Conservation (phyloP, 2,888 invertebrate species). For the Rhyacophila evoluta region DNA sequence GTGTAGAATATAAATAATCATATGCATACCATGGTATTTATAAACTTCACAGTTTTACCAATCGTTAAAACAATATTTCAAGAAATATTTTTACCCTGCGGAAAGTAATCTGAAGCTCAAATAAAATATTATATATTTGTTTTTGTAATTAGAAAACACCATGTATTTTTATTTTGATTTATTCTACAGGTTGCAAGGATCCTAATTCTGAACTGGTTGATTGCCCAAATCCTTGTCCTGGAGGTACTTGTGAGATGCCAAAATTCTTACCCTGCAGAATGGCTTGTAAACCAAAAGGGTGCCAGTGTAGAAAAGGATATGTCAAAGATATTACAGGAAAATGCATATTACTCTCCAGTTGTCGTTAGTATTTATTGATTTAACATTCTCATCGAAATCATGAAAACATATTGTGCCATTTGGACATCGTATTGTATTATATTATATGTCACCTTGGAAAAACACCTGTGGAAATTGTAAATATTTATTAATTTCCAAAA, state of each 20-base stretch:
- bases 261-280: not conserved
- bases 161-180: too few species aligned
- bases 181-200: constrained; percentile 30
- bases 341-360: constrained; percentile 21
- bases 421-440: not conserved
- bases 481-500: not conserved
- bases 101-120: too few species aligned
- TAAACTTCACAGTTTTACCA: too few species aligned
- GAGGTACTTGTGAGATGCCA: constrained; percentile 13
- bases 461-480: not conserved
- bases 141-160: too few species aligned
- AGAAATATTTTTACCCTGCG: too few species aligned
- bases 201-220: constrained; percentile 8
- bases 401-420: not conserved
- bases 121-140: too few species aligned
- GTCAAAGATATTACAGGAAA: constrained; percentile 6
- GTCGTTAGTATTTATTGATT: constrained; percentile 32
- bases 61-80: too few species aligned
- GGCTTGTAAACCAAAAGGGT: not conserved
- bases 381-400: not conserved
- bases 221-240: constrained; percentile 25
- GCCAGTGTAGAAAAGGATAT: constrained; percentile 26
- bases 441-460: not conserved
- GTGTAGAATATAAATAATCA: too few species aligned
- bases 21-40: too few species aligned